phyloP scores from a whole-genome alignment of 2,797 vertebrate genomes.

The Zalophus californianus region DNA sequence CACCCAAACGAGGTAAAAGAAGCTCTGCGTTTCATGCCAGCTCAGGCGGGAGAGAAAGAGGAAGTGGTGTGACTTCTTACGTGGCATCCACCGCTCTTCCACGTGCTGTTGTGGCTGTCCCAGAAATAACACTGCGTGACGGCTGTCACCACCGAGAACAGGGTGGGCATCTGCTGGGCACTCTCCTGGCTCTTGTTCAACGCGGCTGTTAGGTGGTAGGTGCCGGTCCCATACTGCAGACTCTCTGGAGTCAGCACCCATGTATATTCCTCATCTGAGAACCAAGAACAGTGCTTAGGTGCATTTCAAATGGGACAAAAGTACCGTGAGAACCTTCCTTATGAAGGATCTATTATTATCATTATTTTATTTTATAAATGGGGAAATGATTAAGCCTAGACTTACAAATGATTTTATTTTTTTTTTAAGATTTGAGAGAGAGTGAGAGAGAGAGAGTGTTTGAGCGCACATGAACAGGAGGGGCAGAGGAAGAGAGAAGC shows the following conservation, averaged over 20 bases:
- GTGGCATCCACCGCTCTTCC: constrained; percentile 77
- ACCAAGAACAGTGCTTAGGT: not conserved
- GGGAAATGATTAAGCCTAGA: not conserved
- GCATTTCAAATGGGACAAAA: not conserved
- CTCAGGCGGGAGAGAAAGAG: not conserved
- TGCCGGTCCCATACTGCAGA: constrained; percentile 54
- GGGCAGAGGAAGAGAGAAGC: not conserved
- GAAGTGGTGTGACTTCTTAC: constrained; percentile 42
- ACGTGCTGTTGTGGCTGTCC: constrained; percentile 62
- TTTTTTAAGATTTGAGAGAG: not conserved
- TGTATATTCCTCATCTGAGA: constrained; percentile 71
- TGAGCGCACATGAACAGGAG: not conserved
- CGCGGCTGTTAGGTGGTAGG: constrained; percentile 65
- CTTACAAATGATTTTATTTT: not conserved
- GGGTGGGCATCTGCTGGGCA: accelerated
- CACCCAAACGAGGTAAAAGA: not conserved
- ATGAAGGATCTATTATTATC: not conserved
- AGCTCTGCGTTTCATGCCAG: accelerated
- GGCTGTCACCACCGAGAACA: not conserved
- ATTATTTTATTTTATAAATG: not conserved
- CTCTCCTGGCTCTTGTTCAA: not conserved
- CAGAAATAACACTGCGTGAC: constrained; percentile 81
- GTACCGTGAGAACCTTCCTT: not conserved
- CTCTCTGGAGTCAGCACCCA: constrained; percentile 78
- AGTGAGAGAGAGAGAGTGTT: too few relatives aligned